Percentiles rank a stretch among this genome's conserved stretches.
Evolutionary conservation across 2,113 vertebrate species (phyloP).

Genomic region (Seriola quinqueradiata): DNA sequence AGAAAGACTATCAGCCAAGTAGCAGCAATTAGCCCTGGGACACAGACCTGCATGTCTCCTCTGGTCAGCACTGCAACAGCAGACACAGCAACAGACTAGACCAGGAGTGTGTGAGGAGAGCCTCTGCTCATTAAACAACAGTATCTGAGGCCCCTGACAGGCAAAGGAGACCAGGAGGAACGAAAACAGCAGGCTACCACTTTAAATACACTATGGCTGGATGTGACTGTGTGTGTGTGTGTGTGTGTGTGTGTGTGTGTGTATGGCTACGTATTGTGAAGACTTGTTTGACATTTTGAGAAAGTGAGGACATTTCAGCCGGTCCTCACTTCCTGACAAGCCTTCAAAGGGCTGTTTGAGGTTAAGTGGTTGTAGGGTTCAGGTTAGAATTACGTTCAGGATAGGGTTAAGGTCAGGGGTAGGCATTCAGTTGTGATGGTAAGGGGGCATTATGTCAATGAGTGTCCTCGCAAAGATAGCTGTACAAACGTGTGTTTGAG

Average conservation of each 20-base stretch:
- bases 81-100: slow-evolving; percentile 54
- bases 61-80: slow-evolving; percentile 64
- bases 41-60: slow-evolving; percentile 67
- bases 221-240: slow-evolving; percentile 30
- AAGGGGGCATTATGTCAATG: no score
- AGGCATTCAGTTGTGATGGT: no score
- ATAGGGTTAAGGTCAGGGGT: no score
- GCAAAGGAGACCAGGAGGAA: slow-evolving; percentile 43
- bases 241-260: slow-evolving; percentile 35
- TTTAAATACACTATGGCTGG: slow-evolving; percentile 61
- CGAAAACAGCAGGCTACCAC: slow-evolving; percentile 60
- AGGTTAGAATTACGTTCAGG: no score
- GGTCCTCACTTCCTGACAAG: no score
- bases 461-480: no score
- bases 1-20: slow-evolving; percentile 72
- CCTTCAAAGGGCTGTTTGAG: no score
- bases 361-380: no score
- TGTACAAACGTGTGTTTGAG: not conserved
- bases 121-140: slow-evolving; percentile 68
- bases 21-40: slow-evolving; percentile 80
- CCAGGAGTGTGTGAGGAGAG: slow-evolving; percentile 40
- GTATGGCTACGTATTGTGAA: not conserved
- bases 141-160: slow-evolving; percentile 59
- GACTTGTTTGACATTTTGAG: no score
- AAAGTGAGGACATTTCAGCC: no score